These are phyloP conservation scores for Lycorma delicatula DNA, from an alignment of 1,140 invertebrate genomes.

Conservation along the genomic window DNA sequence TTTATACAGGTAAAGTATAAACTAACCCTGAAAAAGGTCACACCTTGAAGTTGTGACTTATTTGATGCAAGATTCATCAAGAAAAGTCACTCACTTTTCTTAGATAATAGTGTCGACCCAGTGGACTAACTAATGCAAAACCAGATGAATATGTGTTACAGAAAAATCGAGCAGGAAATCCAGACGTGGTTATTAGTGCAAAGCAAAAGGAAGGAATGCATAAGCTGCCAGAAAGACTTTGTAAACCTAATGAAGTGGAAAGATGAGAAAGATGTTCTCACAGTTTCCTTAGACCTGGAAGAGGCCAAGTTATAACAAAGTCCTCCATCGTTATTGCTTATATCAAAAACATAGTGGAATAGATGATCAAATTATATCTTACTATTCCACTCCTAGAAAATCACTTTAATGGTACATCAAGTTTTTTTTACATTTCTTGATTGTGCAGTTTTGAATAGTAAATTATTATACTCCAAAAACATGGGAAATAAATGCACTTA, in stretches of 20 bases:
- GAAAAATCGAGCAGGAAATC: constrained; percentile 25
- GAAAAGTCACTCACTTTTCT: no score
- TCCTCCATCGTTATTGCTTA: constrained; percentile 15
- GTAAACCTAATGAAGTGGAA: constrained; percentile 27
- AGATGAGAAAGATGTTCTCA: constrained; percentile 28
- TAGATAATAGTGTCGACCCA: constrained; percentile 23
- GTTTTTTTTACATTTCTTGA: no score
- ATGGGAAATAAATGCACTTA: constrained; percentile 12
- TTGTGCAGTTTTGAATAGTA: constrained; percentile 9
- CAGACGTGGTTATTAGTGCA: constrained; percentile 17
- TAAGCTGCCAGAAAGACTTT: constrained; percentile 21
- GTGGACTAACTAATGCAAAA: constrained; percentile 22
- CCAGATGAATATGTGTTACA: constrained; percentile 23
- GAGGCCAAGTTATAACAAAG: constrained; percentile 15
- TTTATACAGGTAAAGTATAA: no score
- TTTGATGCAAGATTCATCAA: no score
- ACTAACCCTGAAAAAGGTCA: no score
- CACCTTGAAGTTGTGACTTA: no score
- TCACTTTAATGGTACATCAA: constrained; percentile 17
- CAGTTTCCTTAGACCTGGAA: constrained; percentile 19
- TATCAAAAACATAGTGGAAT: constrained; percentile 18
- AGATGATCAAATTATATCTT: constrained; percentile 18
- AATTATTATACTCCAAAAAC: constrained; percentile 4
- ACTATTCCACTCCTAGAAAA: constrained; percentile 16
- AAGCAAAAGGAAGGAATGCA: constrained; percentile 23